Percentiles rank a stretch among this genome's conserved stretches.
Conservation (phyloP, 2,888 invertebrate species). For the Plusia festucae region DNA sequence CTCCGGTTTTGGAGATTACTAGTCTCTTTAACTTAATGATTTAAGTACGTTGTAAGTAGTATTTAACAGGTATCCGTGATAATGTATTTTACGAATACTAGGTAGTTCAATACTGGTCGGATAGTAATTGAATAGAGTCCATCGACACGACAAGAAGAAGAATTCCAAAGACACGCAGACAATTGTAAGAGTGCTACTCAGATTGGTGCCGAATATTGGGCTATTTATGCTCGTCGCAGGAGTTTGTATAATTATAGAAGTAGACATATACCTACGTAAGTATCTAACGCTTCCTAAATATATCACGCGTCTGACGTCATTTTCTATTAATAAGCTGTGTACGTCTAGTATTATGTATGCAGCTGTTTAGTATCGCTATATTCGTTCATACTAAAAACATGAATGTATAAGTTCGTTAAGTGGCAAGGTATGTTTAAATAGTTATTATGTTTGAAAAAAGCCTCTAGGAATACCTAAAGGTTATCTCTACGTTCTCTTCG, state of each 20-base stretch:
- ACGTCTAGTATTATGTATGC: slow-evolving; percentile 49
- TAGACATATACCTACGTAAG: slow-evolving; percentile 71
- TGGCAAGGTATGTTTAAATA: background rate
- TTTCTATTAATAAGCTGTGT: slow-evolving; percentile 57
- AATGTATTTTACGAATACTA: too few relatives aligned
- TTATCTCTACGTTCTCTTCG: too few relatives aligned
- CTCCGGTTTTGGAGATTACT: too few relatives aligned
- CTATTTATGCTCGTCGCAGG: slow-evolving; percentile 75
- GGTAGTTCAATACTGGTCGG: too few relatives aligned
- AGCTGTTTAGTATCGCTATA: slow-evolving; percentile 37
- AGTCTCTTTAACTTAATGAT: too few relatives aligned
- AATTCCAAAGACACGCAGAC: slow-evolving; percentile 33
- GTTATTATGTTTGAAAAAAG: background rate
- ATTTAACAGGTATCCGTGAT: slow-evolving; percentile 3
- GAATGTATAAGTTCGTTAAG: background rate
- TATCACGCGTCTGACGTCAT: slow-evolving; percentile 71
- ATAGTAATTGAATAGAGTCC: too few relatives aligned
- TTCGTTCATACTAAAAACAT: slow-evolving; percentile 15
- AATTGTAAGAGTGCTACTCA: slow-evolving; percentile 49
- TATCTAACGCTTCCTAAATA: slow-evolving; percentile 69
- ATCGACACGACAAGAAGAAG: too few relatives aligned
- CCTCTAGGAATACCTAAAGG: too few relatives aligned
- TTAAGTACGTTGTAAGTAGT: too few relatives aligned
- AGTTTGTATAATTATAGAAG: slow-evolving; percentile 76
- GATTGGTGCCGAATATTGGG: slow-evolving; percentile 59